A percentile compares a stretch with the other conserved stretches of the same genome.
These are phyloP conservation scores for Acrocephalus scirpaceus DNA, from an alignment of 2,797 vertebrate genomes.

Conservation along the genomic window DNA sequence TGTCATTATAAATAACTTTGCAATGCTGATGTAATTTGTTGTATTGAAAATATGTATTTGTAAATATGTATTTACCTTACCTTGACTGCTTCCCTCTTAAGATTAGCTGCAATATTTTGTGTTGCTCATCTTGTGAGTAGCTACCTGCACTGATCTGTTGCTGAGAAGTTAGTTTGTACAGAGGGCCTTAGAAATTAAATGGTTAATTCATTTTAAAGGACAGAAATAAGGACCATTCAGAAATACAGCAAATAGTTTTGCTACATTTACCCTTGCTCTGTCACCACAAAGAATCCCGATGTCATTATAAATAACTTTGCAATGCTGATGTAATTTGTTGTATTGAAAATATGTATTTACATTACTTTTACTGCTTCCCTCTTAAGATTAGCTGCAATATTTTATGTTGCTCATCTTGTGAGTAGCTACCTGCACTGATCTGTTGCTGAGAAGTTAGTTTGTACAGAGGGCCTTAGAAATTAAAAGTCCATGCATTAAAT, in stretches of 20 bases:
- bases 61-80: not conserved
- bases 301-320: not conserved
- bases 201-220: not conserved
- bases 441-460: not conserved
- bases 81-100: not conserved
- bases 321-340: not conserved
- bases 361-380: not conserved
- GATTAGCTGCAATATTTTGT: not conserved
- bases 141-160: not conserved
- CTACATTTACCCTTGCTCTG: not conserved
- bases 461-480: not conserved
- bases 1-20: rapidly evolving
- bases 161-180: not conserved
- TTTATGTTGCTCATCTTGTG: not conserved
- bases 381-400: not conserved
- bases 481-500: not conserved
- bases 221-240: not conserved
- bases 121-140: not conserved
- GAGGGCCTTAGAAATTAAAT: not conserved
- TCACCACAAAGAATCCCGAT: not conserved
- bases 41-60: not conserved
- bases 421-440: not conserved
- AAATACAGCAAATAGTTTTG: not conserved
- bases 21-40: not conserved
- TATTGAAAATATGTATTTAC: not conserved